These are phyloP conservation scores for Diadema setosum DNA, from an alignment of 35 echinoderm and acorn worm species.

Conservation along the genomic window DNA sequence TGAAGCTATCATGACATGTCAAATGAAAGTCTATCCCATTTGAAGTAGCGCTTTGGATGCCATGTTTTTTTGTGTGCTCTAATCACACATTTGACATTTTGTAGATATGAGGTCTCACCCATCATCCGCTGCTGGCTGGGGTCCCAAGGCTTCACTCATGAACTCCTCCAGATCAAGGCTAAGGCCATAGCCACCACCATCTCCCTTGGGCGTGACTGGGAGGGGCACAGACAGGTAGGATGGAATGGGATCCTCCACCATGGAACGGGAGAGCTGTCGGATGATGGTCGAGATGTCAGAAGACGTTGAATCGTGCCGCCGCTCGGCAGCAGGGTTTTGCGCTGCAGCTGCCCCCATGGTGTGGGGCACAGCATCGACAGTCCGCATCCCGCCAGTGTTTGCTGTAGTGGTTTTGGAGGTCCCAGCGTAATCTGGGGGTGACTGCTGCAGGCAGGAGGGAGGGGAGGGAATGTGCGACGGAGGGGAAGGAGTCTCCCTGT, in stretches of 20 bases:
- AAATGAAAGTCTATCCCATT: no score
- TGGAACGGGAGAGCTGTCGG: slow-evolving; percentile 47
- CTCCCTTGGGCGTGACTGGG: slow-evolving; percentile 82
- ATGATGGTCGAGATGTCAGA: slow-evolving; percentile 61
- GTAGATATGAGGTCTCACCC: background rate
- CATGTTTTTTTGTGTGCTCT: no score
- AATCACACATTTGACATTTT: background rate
- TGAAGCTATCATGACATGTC: no score
- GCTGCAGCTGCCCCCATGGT: background rate
- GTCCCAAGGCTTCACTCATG: slow-evolving; percentile 40
- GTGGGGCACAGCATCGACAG: background rate
- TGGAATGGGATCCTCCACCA: slow-evolving; percentile 74
- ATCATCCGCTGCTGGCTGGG: background rate
- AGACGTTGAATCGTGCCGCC: slow-evolving; percentile 23
- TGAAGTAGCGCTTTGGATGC: no score
- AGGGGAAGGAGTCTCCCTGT: slow-evolving; percentile 39
- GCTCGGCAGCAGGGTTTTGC: background rate
- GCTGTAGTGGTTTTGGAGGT: background rate
- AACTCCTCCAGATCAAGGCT: slow-evolving; percentile 83
- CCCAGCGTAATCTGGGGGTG: background rate
- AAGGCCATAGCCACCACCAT: slow-evolving; percentile 92
- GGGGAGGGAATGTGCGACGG: slow-evolving; percentile 39
- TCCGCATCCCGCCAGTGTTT: background rate
- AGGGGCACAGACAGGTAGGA: slow-evolving; percentile 62
- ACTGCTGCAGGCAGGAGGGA: background rate